A percentile compares a stretch with the other conserved stretches of the same genome.
phyloP scores from a whole-genome alignment of 2,888 invertebrate species.

The Lithophane leautieri region DNA sequence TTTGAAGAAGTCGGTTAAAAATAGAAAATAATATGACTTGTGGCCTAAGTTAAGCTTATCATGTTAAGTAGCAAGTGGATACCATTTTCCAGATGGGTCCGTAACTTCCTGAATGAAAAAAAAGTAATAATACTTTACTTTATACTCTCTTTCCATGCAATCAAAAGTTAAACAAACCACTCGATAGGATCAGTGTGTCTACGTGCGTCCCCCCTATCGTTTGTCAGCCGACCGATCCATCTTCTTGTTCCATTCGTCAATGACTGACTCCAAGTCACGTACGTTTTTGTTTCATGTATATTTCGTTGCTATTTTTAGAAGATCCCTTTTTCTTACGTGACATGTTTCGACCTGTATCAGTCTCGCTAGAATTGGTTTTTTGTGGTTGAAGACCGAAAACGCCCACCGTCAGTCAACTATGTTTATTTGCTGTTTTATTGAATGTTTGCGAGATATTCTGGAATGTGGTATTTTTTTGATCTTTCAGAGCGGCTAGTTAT shows the following conservation, averaged over 20 bases:
- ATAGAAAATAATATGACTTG: background rate
- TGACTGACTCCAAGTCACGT: constrained; percentile 65
- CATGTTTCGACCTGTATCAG: constrained; percentile 25
- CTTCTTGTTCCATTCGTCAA: constrained; percentile 82
- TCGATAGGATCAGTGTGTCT: constrained; percentile 58
- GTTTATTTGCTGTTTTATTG: constrained; percentile 22
- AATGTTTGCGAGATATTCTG: constrained; percentile 11
- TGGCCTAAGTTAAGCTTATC: background rate
- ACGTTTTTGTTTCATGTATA: constrained; percentile 58
- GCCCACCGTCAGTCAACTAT: background rate
- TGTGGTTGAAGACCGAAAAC: constrained; percentile 16
- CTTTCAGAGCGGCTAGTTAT: background rate
- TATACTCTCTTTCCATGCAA: constrained; percentile 19
- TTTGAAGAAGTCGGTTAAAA: no score
- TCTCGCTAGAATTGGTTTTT: constrained; percentile 19
- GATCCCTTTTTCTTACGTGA: constrained; percentile 20
- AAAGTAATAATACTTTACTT: background rate
- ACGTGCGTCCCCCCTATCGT: constrained; percentile 74
- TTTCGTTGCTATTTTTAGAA: constrained; percentile 32
- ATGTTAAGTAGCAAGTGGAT: background rate
- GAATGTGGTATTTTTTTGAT: background rate
- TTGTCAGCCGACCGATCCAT: constrained; percentile 82
- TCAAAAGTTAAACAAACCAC: constrained; percentile 46
- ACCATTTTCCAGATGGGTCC: background rate
- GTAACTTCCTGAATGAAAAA: background rate